Base-by-base conservation (phyloP, 1,140 invertebrate genomes). In the Platyura marginata region DNA sequence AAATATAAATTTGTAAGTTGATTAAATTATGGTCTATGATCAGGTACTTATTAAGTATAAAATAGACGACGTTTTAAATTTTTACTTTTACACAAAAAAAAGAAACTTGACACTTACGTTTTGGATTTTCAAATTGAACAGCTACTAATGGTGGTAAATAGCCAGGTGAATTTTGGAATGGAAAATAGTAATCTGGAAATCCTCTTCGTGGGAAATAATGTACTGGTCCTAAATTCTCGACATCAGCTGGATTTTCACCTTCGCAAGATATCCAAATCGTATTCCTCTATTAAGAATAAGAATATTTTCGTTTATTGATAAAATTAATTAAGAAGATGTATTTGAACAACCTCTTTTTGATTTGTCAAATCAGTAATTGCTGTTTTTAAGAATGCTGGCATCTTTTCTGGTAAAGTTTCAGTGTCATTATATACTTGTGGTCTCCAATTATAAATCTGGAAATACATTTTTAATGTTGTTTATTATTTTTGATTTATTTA, bases 91-190 rank as follows among this genome's bases (percentile, higher is more conserved):
- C n/a, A n/a, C n/a, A n/a, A n/a, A n/a, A 34, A 4, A 15, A 34
- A 34, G 13, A 34, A 8, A 6, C 6, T 29, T 29, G 25, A 29
- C 25, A 72, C 79, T 77, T 65, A 87, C 82, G 77, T 62, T 71
- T 76, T 44, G 85, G 83, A 51, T 72, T 72, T 60, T 81, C 75
- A 53, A 93, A 91, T 62, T 83, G 76, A 38, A 90, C 81, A 53
- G 87, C 86, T 41, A 92, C 82, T 48, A 92, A 71, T 35, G 89
- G 89, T 53, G 84, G 87, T 44, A 86, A 68, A 57, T 92, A 92
- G 16, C 83, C 84, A 37, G 77, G 72, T 51, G 74, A 72, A 59
- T 86, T 85, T 61, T 63, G 68, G 66, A 81, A 86, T n/a, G 81
- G 82, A 63, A 83, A 85, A 61, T 75, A 87, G 56, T 71, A 82